Conservation (phyloP, 2,888 invertebrate genomes). For the Thyatira batis region DNA sequence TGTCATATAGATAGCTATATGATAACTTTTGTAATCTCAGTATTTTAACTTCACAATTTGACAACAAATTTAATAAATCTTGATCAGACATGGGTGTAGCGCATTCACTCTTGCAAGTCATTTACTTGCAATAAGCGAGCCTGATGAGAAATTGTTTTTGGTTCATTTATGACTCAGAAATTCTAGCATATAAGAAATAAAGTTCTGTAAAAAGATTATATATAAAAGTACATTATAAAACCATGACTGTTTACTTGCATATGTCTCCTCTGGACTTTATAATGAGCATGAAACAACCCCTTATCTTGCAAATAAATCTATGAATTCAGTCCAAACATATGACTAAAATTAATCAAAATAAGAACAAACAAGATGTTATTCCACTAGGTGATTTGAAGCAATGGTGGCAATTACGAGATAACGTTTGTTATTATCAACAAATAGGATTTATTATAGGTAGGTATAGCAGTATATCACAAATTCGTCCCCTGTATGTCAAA, state of each 20-base stretch:
- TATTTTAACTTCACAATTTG: constrained; percentile 45
- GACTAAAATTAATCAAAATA: constrained; percentile 14
- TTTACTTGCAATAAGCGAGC: constrained; percentile 43
- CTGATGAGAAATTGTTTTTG: constrained; percentile 32
- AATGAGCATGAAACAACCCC: not conserved
- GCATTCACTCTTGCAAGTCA: constrained; percentile 40
- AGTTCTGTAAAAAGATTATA: not conserved
- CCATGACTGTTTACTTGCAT: not conserved
- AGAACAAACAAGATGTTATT: constrained; percentile 12
- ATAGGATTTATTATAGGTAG: constrained; percentile 23
- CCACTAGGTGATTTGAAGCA: constrained; percentile 19
- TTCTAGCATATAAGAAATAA: not conserved
- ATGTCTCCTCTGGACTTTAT: not conserved
- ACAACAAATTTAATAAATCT: constrained; percentile 35
- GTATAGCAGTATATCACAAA: constrained; percentile 35
- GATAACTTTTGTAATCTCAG: constrained; percentile 33
- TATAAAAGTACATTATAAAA: not conserved
- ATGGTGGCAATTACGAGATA: constrained; percentile 36
- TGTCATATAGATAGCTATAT: constrained; percentile 45
- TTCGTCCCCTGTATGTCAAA: constrained; percentile 65
- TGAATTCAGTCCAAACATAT: constrained; percentile 15
- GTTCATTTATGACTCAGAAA: constrained; percentile 6
- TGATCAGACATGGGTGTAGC: constrained; percentile 48
- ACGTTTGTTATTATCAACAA: constrained; percentile 47
- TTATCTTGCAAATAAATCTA: not conserved